Evolutionary conservation across 2,888 invertebrate genomes (phyloP), one percentile per base, ranked within the genome.

Genomic region (Phaedon cochleariae): DNA sequence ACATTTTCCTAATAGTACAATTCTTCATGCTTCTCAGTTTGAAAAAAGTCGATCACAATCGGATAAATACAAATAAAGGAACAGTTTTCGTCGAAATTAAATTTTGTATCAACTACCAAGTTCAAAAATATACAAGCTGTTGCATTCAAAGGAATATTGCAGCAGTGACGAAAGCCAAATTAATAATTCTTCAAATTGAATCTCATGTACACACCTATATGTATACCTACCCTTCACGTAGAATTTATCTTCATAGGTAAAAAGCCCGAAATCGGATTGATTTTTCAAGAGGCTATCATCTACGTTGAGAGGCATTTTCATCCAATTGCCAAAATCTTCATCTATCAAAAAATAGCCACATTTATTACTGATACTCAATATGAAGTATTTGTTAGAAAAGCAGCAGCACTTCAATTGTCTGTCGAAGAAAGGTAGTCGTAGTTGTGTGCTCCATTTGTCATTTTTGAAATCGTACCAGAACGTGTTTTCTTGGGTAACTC

Each of bases 401-500:
- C 70, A 68, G 64, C 82, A 82, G 64, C 79, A 80, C 70, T 79
- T 79, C 7, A 77, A 54, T 51, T 79, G 77, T 46, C 70, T 69
- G 9, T 73, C 75, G 10, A 55, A 57, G 64, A 77, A 74, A 15
- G 82, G 82, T 9, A 81, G 64, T 18, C 48, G 34, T n/a, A 78
- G 67, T 54, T 67, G 51, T 46, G 64, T 62, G 61, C 76, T 78
- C 81, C 81, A 82, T 62, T 57, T 68, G 65, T 79, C 74, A 52
- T 73, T 66, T 64, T 75, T 75, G 66, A 77, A 78, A 71, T 81
- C 76, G 60, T 82, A 83, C 71, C 75, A 80, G 62, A 79, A 75
- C 73, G 82, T 75, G 63, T 81, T 80, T 37, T 80, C 77, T 68
- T 81, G 79, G 17, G 77, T 70, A n/a, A 82, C 72, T 67, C 84